Conservation (phyloP, 2,888 invertebrate species). For the Chrysodeixis includens region DNA sequence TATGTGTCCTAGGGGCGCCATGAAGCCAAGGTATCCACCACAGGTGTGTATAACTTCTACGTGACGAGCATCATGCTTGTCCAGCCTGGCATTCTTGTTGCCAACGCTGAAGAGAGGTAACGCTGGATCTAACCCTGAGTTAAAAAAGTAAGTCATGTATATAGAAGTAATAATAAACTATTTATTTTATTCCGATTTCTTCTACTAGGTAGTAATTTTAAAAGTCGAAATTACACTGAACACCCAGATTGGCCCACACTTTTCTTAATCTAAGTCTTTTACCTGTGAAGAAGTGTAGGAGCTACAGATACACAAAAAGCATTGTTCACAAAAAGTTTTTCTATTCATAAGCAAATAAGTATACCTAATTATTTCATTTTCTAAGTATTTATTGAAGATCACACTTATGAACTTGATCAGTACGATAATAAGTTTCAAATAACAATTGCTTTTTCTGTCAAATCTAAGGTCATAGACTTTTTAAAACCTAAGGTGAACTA, state of each 20-base stretch:
- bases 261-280: too few relatives aligned
- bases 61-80: slow-evolving; percentile 89
- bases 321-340: too few relatives aligned
- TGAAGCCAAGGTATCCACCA: slow-evolving; percentile 90
- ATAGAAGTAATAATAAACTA: too few relatives aligned
- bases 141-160: neutral
- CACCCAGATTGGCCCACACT: too few relatives aligned
- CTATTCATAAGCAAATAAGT: too few relatives aligned
- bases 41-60: slow-evolving; percentile 91
- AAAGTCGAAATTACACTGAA: too few relatives aligned
- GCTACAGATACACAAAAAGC: too few relatives aligned
- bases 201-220: too few relatives aligned
- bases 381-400: neutral
- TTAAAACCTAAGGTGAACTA: neutral
- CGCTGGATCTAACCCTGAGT: slow-evolving; percentile 89
- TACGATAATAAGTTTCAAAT: neutral
- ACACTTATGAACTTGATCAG: neutral
- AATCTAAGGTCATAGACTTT: neutral
- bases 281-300: too few relatives aligned
- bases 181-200: too few relatives aligned
- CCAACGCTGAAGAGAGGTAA: slow-evolving; percentile 88
- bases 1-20: slow-evolving; percentile 89
- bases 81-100: slow-evolving; percentile 87
- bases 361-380: too few relatives aligned
- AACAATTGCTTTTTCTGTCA: neutral